Conservation (phyloP, 2,113 vertebrate species). For the Procapra przewalskii region DNA sequence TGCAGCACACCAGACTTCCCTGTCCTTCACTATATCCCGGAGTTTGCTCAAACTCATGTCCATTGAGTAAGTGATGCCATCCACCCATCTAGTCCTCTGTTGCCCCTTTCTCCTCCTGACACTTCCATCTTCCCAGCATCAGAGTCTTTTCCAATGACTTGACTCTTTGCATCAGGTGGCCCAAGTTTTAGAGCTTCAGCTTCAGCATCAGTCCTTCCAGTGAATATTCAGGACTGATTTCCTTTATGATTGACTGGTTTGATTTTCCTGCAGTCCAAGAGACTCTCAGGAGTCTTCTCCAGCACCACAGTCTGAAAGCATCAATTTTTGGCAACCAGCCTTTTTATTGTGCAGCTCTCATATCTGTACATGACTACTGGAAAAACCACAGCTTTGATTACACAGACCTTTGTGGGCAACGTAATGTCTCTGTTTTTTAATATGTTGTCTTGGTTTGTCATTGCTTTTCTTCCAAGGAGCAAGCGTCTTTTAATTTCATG, state of each 20-base stretch:
- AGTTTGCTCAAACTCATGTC: background rate
- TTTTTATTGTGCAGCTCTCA: background rate
- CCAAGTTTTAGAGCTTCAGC: background rate
- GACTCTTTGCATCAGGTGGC: background rate
- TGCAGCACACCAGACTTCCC: background rate
- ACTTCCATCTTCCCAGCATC: background rate
- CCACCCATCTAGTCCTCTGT: background rate
- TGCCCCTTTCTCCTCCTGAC: background rate
- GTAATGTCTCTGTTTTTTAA: background rate
- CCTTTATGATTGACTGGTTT: background rate
- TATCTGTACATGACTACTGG: background rate
- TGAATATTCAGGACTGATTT: background rate
- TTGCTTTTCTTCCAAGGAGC: background rate
- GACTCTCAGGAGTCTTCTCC: background rate
- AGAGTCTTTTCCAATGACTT: background rate
- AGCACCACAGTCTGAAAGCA: background rate
- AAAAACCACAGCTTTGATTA: background rate
- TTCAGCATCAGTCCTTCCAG: background rate
- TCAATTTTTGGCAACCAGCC: background rate
- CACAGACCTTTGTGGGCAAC: background rate
- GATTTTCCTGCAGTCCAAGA: background rate
- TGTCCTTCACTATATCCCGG: background rate
- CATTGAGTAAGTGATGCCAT: background rate
- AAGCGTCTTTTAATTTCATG: background rate
- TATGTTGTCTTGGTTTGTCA: background rate